Evolutionary conservation across 2,888 invertebrate genomes (phyloP).

Genomic region (Dichetophora obliterata): DNA sequence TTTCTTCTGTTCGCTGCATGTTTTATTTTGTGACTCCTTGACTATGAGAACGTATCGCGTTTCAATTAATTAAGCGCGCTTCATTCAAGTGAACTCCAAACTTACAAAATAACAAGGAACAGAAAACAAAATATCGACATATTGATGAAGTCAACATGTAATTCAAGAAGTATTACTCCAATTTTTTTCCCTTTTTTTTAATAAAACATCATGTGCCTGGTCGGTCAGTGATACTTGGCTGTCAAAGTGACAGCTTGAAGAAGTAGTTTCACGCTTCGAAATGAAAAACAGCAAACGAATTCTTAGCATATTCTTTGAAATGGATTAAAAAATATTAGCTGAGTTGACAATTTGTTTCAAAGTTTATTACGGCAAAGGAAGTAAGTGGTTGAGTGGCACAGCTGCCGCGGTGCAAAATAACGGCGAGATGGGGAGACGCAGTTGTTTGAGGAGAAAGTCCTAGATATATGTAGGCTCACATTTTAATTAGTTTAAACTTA

Average conservation of each 20-base stretch:
- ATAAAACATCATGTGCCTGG: slow-evolving; percentile 5
- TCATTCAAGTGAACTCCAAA: slow-evolving; percentile 60
- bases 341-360: neutral
- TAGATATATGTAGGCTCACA: neutral
- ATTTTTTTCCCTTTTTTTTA: neutral
- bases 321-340: slow-evolving; percentile 23
- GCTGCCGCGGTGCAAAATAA: neutral
- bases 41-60: slow-evolving; percentile 58
- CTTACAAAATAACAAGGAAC: slow-evolving; percentile 44
- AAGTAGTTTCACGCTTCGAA: neutral
- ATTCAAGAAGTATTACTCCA: slow-evolving; percentile 57
- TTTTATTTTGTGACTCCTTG: neutral
- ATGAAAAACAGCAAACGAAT: neutral
- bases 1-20: neutral
- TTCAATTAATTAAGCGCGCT: slow-evolving; percentile 66
- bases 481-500: slow-evolving; percentile 25
- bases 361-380: neutral
- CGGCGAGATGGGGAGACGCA: neutral
- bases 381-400: neutral
- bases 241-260: slow-evolving; percentile 26
- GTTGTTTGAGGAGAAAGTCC: neutral
- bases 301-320: slow-evolving; percentile 25
- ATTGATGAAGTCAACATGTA: slow-evolving; percentile 57
- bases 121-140: slow-evolving; percentile 42
- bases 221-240: slow-evolving; percentile 5